phyloP scores from a whole-genome alignment of 2,888 invertebrate species.

The Mesorhabditis sp. region DNA sequence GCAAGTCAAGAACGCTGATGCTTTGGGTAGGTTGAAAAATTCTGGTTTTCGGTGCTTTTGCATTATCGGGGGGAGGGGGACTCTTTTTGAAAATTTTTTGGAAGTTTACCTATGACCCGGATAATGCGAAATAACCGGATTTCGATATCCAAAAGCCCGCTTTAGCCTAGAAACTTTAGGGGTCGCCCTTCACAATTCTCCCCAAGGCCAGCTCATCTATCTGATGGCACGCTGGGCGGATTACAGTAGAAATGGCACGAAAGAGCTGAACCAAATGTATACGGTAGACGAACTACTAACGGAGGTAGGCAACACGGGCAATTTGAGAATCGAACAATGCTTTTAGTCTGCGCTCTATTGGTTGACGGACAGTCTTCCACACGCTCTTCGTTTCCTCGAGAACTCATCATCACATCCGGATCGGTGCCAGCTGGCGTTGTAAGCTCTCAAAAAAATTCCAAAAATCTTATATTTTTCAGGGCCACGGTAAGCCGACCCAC shows the following conservation, averaged over 20 bases:
- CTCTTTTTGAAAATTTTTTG: neutral
- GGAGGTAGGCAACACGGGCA: conserved; percentile 14
- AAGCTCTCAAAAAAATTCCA: conserved; percentile 1
- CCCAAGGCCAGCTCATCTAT: conserved; percentile 20
- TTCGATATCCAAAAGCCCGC: too few species aligned
- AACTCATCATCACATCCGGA: conserved; percentile 15
- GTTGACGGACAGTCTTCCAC: conserved; percentile 24
- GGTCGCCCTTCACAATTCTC: conserved; percentile 17
- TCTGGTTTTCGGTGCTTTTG: neutral
- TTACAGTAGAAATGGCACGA: conserved; percentile 11
- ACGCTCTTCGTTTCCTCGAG: conserved; percentile 15
- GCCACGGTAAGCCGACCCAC: conserved; percentile 8
- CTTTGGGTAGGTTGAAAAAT: conserved; percentile 14
- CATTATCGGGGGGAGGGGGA: neutral
- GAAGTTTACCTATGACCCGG: too few species aligned
- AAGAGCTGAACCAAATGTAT: conserved; percentile 24
- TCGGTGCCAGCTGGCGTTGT: conserved; percentile 10
- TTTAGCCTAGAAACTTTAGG: conserved; percentile 5
- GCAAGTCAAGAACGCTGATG: conserved; percentile 15
- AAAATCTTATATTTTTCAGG: conserved; percentile 6
- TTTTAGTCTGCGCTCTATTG: conserved; percentile 25
- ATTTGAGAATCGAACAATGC: conserved; percentile 10
- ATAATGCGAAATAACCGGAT: too few species aligned
- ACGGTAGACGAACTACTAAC: conserved; percentile 44
- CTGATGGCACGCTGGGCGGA: conserved; percentile 26